phyloP scores from a whole-genome alignment of 2,797 vertebrate species.

The Sebastes itinus region DNA sequence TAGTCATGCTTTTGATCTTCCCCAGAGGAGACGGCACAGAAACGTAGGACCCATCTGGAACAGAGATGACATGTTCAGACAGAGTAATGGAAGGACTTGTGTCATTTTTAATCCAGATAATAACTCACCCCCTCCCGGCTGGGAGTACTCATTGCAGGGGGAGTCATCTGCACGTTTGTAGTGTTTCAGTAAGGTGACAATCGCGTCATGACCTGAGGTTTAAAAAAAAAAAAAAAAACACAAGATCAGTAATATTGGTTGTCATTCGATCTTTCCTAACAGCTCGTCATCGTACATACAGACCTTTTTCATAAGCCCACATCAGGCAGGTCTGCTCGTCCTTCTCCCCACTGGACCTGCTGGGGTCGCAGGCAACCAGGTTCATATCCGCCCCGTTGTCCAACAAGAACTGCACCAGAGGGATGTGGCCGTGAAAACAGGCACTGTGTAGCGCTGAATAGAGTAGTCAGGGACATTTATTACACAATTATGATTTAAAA shows the following conservation, averaged over 20 bases:
- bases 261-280: not conserved
- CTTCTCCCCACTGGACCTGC: conserved; percentile 96
- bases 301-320: conserved; percentile 99
- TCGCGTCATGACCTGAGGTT: conserved; percentile 90
- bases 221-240: not conserved
- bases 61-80: conserved; percentile 19
- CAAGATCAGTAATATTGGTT: not conserved
- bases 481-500: not conserved
- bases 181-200: conserved; percentile 96
- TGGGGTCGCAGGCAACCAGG: conserved; percentile 94
- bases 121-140: conserved; percentile 92
- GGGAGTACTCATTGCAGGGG: conserved; percentile 95
- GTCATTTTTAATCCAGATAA: not conserved
- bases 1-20: conserved; percentile 98
- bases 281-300: not conserved
- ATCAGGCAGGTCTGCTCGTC: conserved; percentile 98
- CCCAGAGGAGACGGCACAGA: conserved; percentile 95
- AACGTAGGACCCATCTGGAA: conserved; percentile 94
- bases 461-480: not conserved
- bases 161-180: conserved; percentile 94
- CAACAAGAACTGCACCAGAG: conserved; percentile 92
- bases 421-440: conserved; percentile 95
- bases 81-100: not conserved
- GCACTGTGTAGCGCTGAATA: conserved; percentile 90
- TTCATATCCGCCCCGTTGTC: conserved; percentile 98